These are phyloP conservation scores for Atherinomorus stipes DNA, from an alignment of 2,113 vertebrate genomes.

Conservation along the genomic window DNA sequence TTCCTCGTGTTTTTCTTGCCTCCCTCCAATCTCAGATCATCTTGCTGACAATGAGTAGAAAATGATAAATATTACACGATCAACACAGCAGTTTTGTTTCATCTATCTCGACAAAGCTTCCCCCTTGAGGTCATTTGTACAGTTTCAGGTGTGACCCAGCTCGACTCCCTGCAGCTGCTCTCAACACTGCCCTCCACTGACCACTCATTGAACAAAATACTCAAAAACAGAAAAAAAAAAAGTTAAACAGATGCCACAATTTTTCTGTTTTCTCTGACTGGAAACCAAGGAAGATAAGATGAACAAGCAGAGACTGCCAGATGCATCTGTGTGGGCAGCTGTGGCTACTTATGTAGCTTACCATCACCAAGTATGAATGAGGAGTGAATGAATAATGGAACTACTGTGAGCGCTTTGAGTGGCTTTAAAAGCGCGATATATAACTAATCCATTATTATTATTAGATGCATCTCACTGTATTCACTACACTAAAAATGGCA, in stretches of 20 bases:
- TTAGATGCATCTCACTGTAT: not conserved
- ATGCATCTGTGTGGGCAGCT: no score
- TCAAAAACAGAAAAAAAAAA: not conserved
- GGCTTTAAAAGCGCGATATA: no score
- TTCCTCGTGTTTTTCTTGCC: slow-evolving; percentile 55
- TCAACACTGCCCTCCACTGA: slow-evolving; percentile 70
- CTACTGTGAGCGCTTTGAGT: no score
- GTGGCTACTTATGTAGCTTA: no score
- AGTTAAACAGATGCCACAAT: not conserved
- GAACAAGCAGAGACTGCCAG: slow-evolving; percentile 4
- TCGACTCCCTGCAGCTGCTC: slow-evolving; percentile 7
- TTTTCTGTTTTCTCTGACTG: slow-evolving; percentile 28
- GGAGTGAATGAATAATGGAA: no score
- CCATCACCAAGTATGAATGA: no score
- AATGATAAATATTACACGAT: not conserved
- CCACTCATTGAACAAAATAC: slow-evolving; percentile 10
- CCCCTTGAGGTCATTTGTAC: slow-evolving; percentile 19
- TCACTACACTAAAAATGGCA: not conserved
- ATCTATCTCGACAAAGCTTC: slow-evolving; percentile 9
- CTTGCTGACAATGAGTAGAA: slow-evolving; percentile 30
- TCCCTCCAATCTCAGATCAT: slow-evolving; percentile 35
- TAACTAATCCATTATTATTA: no score
- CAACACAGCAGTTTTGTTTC: slow-evolving; percentile 26
- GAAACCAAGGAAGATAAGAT: not conserved
- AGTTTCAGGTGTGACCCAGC: slow-evolving; percentile 46